Base-by-base conservation (phyloP, 1,140 invertebrate species). In the Coelopa frigida region DNA sequence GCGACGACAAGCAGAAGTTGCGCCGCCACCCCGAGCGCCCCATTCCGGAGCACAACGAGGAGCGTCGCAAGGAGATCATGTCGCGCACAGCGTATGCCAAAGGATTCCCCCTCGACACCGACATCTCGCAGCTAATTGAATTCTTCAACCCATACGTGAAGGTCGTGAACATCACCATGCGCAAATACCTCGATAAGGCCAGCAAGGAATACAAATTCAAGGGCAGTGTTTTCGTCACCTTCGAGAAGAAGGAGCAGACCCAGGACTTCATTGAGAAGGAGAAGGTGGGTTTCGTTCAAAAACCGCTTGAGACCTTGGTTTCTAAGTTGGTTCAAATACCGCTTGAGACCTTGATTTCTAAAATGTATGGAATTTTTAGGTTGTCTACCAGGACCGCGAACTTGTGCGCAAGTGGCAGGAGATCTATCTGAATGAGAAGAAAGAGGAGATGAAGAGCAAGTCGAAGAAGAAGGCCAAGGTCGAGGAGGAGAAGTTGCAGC, bases 181-280 rank as follows among this genome's bases (percentile, higher is more conserved):
- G 87, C 51, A 78, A 77, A 45, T 87, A 84, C 52, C 68, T 71
- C 27, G 82, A 85, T 53, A 80, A 78, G 48, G 70, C 76, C 5
- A 73, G 72, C 6, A 84, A 85, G 56, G 75, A 76, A 29, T 72
- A 75, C 38, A 69, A 76, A 26, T 93, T 92, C 58, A 89, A 97
- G 73, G 93, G 93, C 32, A 95, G 92, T 6, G 79, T 93, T 39
- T 94, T 94, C 73, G 78, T 84, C 17, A 83, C 85, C 3, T 96
- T 94, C 59, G 77, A 80, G 54, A 84, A 78, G 22, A 72, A 80
- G 40, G 87, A 91, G 41, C 76, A 79, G 54, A 81, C 82, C 12
- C 79, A 85, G 52, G 69, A 73, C 33, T 83, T 86, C 55, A 49
- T 70, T 1, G 58, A 55, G 2, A 41, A 55, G 37, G 57, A 63